Percentiles rank a stretch among this genome's conserved stretches.
phyloP scores from a whole-genome alignment of 2,113 vertebrate species.

The Theristicus caerulescens region DNA sequence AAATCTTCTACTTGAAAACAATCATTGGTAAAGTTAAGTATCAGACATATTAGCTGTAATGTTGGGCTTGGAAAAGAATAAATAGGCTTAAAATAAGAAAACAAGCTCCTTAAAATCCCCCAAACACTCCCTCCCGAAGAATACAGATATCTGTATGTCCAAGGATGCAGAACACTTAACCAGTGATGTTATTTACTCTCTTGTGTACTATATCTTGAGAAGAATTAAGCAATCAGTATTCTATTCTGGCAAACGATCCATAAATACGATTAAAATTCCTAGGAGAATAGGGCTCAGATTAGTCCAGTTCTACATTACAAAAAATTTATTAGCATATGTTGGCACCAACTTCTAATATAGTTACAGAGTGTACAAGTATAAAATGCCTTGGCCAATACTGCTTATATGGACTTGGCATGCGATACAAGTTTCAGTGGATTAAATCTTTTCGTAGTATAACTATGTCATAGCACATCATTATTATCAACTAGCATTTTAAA shows the following conservation, averaged over 20 bases:
- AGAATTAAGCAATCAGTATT: neutral
- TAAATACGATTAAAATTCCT: constrained; percentile 3
- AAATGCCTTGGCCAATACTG: neutral
- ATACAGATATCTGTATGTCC: neutral
- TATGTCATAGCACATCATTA: neutral
- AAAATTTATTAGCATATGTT: neutral
- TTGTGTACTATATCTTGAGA: neutral
- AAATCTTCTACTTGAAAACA: neutral
- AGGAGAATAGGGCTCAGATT: neutral
- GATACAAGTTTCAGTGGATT: neutral
- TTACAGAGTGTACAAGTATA: neutral
- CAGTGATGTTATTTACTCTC: neutral
- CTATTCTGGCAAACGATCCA: neutral
- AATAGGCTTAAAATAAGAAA: neutral
- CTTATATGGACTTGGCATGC: neutral
- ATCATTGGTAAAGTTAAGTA: neutral
- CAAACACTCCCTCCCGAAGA: neutral
- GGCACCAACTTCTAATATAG: neutral
- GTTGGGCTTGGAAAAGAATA: neutral
- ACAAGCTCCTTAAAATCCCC: neutral
- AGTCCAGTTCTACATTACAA: neutral
- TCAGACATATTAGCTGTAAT: neutral
- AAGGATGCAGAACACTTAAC: neutral
- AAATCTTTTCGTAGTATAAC: neutral
- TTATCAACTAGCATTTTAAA: neutral